These are phyloP conservation scores for Nixonia krombeini DNA, from an alignment of 1,140 invertebrate species.

Conservation along the genomic window DNA sequence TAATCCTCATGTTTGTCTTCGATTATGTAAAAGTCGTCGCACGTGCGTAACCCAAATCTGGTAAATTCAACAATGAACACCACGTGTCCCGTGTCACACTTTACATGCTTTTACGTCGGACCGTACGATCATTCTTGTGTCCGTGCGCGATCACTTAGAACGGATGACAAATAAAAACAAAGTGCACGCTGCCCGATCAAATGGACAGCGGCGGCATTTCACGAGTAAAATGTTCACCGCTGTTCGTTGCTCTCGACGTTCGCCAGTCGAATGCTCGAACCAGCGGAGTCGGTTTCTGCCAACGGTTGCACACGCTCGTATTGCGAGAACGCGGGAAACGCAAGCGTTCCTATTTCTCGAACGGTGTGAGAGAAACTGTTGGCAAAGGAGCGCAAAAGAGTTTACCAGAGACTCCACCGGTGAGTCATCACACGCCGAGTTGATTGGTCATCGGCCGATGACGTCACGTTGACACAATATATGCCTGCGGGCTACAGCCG, in stretches of 20 bases:
- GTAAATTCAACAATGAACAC: conserved; percentile 4
- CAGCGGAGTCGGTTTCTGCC: conserved; percentile 45
- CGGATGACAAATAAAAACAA: too few species aligned
- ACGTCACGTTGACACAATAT: conserved; percentile 48
- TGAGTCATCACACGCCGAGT: conserved; percentile 52
- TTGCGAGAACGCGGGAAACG: conserved; percentile 19
- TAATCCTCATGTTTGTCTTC: conserved; percentile 73
- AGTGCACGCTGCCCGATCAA: too few species aligned
- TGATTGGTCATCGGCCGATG: conserved; percentile 53
- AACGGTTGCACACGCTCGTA: conserved; percentile 8
- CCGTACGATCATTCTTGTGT: too few species aligned
- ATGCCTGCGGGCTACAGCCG: neutral
- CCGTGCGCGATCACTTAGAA: too few species aligned
- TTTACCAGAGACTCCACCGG: conserved; percentile 55
- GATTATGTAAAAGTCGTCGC: neutral
- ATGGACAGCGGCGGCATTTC: too few species aligned
- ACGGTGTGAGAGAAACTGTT: conserved; percentile 54
- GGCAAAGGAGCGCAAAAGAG: conserved; percentile 51
- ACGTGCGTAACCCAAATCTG: neutral
- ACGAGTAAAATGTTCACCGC: too few species aligned
- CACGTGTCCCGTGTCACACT: neutral
- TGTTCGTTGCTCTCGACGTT: too few species aligned
- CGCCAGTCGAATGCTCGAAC: too few species aligned
- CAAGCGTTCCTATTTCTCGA: conserved; percentile 16
- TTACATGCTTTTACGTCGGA: conserved; percentile 1